Conservation (phyloP, 2,888 invertebrate species). For the Synergus itoensis region DNA sequence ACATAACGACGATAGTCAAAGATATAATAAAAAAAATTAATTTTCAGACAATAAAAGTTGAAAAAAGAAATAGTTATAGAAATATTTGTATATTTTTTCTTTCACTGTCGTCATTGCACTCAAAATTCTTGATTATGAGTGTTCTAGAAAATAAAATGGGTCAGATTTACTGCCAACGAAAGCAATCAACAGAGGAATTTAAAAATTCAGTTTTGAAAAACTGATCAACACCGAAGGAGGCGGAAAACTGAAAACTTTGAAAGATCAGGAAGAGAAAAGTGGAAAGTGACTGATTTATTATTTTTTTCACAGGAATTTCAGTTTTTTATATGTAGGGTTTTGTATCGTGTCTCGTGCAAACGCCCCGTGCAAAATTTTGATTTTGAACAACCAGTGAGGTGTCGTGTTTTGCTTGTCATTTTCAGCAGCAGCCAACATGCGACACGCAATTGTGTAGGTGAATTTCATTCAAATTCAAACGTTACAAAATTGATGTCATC, state of each 20-base stretch:
- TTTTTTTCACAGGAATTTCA: slow-evolving; percentile 44
- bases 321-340: background rate
- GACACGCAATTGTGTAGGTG: slow-evolving; percentile 64
- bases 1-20: background rate
- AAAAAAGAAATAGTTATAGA: too few relatives aligned
- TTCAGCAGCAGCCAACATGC: slow-evolving; percentile 73
- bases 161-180: background rate
- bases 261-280: slow-evolving; percentile 50
- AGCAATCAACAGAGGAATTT: background rate
- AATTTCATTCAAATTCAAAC: slow-evolving; percentile 40
- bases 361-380: slow-evolving; percentile 70
- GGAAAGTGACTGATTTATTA: slow-evolving; percentile 53
- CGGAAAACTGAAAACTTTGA: slow-evolving; percentile 6
- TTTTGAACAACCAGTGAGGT: slow-evolving; percentile 64
- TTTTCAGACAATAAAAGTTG: background rate
- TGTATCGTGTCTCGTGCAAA: slow-evolving; percentile 66
- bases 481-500: background rate
- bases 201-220: background rate
- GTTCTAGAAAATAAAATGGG: background rate
- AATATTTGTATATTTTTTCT: too few relatives aligned
- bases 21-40: background rate
- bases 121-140: background rate
- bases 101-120: background rate
- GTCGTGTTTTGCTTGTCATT: slow-evolving; percentile 57
- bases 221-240: background rate